Evolutionary conservation across 2,888 invertebrate genomes (phyloP).

Genomic region (Athetis lepigone): DNA sequence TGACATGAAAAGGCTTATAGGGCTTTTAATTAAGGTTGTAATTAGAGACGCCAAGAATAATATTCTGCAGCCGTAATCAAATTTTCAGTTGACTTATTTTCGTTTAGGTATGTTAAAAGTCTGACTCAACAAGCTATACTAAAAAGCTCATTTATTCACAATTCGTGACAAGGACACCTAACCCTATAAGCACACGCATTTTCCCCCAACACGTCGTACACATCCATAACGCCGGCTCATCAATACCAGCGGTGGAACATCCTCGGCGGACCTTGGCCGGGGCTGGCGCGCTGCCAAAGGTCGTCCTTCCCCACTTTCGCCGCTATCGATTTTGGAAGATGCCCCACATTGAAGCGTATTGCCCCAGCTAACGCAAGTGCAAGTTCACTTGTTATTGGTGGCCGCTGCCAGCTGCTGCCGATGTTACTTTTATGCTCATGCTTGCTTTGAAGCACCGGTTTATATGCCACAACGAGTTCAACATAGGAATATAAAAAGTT

Average conservation of each 20-base stretch:
- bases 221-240: conserved; percentile 33
- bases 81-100: background rate
- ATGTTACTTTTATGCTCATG: conserved; percentile 4
- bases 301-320: conserved; percentile 69
- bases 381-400: conserved; percentile 49
- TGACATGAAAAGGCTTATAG: conserved; percentile 1
- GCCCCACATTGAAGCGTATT: conserved; percentile 58
- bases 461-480: conserved; percentile 3
- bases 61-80: background rate
- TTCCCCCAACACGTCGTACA: conserved; percentile 7
- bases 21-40: conserved; percentile 1
- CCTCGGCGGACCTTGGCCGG: conserved; percentile 63
- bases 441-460: background rate
- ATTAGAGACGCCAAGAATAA: background rate
- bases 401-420: conserved; percentile 27
- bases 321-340: conserved; percentile 66
- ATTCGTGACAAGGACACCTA: background rate
- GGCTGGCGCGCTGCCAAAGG: conserved; percentile 65
- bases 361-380: conserved; percentile 51
- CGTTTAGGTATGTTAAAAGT: background rate
- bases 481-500: background rate
- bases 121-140: background rate
- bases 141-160: background rate
- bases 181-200: conserved; percentile 5
- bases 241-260: conserved; percentile 36